phyloP scores from a whole-genome alignment of 2,113 vertebrate species.

The Marmota flaviventris region DNA sequence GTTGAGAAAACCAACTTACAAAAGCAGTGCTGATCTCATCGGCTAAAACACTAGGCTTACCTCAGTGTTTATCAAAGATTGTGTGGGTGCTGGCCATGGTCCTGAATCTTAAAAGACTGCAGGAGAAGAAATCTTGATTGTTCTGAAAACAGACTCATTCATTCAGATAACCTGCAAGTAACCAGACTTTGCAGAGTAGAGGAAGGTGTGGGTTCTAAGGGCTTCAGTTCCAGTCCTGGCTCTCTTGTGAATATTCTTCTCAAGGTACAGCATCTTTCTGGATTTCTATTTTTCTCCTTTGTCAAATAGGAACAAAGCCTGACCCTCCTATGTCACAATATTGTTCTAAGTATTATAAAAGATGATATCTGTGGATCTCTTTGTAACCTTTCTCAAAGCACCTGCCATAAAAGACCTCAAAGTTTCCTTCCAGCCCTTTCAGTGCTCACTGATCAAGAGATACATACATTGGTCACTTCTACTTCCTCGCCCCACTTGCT shows the following conservation, averaged over 20 bases:
- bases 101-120: conserved; percentile 45
- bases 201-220: not conserved
- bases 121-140: not conserved
- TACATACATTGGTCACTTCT: not conserved
- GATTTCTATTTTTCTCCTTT: conserved; percentile 28
- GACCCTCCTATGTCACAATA: not conserved
- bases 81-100: conserved; percentile 69
- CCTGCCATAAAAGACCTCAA: not conserved
- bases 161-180: not conserved
- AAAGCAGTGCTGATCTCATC: not conserved
- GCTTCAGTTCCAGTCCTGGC: not conserved
- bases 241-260: not conserved
- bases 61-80: not conserved
- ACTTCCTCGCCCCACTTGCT: not conserved
- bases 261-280: conserved; percentile 45
- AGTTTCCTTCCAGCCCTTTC: not conserved
- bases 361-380: not conserved
- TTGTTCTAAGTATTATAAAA: conserved; percentile 43
- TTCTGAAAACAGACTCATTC: conserved; percentile 36
- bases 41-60: not conserved
- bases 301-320: conserved; percentile 42
- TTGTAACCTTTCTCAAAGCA: not conserved
- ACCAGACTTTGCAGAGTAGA: not conserved
- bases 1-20: conserved; percentile 45
- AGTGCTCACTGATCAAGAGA: conserved; percentile 22